Percentiles rank a stretch among this genome's conserved stretches.
Conservation (phyloP, 2,888 invertebrate species). For the Phyto melanocephala region DNA sequence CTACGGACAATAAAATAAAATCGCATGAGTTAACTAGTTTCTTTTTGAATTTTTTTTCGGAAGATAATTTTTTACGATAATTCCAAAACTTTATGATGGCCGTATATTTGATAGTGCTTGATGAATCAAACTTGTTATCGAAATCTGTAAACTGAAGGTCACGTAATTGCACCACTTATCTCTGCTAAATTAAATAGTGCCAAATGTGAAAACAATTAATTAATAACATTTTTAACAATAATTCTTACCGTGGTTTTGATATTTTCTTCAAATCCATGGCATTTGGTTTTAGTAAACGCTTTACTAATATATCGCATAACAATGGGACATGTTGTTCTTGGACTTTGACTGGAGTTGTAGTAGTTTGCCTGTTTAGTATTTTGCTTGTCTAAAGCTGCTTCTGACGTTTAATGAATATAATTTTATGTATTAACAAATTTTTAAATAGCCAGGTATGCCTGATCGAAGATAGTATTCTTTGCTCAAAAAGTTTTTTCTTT, state of each 20-base stretch:
- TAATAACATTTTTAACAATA: neutral
- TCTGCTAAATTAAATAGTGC: too few relatives aligned
- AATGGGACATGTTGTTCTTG: slow-evolving; percentile 65
- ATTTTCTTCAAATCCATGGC: slow-evolving; percentile 73
- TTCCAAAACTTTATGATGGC: too few relatives aligned
- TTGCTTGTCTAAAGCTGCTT: neutral
- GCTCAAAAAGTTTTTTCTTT: neutral
- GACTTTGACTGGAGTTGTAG: neutral
- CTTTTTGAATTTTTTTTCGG: too few relatives aligned
- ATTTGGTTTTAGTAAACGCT: slow-evolving; percentile 69
- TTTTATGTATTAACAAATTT: neutral
- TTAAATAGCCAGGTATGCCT: neutral
- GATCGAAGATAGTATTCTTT: neutral
- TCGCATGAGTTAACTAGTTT: too few relatives aligned
- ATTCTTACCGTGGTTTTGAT: slow-evolving; percentile 72
- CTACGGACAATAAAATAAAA: too few relatives aligned
- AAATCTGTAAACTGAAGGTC: too few relatives aligned
- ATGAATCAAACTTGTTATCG: too few relatives aligned
- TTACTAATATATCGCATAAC: slow-evolving; percentile 69
- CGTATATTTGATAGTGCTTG: too few relatives aligned
- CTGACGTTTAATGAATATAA: neutral
- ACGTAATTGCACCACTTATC: too few relatives aligned
- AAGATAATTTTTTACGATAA: too few relatives aligned
- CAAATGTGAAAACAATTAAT: too few relatives aligned
- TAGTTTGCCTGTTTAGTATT: slow-evolving; percentile 11